phyloP scores from a whole-genome alignment of 1,140 invertebrate genomes.

The Myzus persicae region DNA sequence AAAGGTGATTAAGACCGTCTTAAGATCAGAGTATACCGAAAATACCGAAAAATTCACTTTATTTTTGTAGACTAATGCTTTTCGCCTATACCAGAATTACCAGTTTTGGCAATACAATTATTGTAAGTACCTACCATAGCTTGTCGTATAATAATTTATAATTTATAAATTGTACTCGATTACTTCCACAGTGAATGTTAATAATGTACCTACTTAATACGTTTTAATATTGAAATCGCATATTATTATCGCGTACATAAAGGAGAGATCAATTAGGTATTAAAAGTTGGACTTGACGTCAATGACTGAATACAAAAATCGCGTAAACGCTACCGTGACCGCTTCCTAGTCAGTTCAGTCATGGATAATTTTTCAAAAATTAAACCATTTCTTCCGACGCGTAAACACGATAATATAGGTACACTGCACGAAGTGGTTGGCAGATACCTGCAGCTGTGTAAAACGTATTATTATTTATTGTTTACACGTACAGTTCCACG shows the following conservation, averaged over 20 bases:
- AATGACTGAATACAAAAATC: background rate
- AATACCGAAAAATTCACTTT: background rate
- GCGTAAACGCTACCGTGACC: slow-evolving; percentile 9
- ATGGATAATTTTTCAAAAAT: background rate
- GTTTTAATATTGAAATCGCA: background rate
- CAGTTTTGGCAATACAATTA: background rate
- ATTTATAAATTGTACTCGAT: background rate
- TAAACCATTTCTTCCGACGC: background rate
- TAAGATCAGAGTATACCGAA: background rate
- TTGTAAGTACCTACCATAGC: background rate
- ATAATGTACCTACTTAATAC: background rate
- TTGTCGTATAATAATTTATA: background rate
- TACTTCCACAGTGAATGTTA: background rate
- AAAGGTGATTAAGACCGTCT: background rate
- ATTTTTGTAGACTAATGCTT: background rate
- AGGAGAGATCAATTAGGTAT: background rate
- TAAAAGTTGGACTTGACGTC: slow-evolving; percentile 1
- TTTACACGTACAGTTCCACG: background rate
- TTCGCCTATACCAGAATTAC: background rate
- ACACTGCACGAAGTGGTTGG: background rate
- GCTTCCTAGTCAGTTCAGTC: background rate
- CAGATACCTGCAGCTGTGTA: background rate
- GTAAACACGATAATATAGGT: slow-evolving; percentile 7
- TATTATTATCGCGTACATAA: background rate
- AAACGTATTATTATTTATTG: slow-evolving; percentile 5